These are phyloP conservation scores for Hypothenemus hampei DNA, from an alignment of 1,140 invertebrate species.

Conservation along the genomic window DNA sequence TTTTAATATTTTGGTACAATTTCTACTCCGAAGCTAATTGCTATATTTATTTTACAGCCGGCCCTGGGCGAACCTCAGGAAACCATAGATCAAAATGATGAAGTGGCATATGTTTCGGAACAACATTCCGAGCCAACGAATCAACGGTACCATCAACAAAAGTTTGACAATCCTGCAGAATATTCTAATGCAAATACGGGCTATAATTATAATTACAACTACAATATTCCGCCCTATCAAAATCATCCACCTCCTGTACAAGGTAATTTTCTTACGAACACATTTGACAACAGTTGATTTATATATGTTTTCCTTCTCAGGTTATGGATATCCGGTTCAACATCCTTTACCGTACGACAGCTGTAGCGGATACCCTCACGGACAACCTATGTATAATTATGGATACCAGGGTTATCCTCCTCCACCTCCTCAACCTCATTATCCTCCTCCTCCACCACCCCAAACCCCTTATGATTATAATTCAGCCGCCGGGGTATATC, in stretches of 20 bases:
- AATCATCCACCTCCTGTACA: slow-evolving; percentile 36
- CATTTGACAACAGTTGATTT: neutral
- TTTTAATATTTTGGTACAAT: too few species aligned
- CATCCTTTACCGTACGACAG: slow-evolving; percentile 39
- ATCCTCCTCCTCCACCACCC: slow-evolving; percentile 36
- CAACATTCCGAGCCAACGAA: slow-evolving; percentile 20
- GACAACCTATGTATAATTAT: slow-evolving; percentile 40
- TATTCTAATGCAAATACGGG: slow-evolving; percentile 30
- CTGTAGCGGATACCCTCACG: slow-evolving; percentile 34
- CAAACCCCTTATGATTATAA: slow-evolving; percentile 34
- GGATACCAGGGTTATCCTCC: slow-evolving; percentile 37
- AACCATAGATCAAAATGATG: slow-evolving; percentile 19
- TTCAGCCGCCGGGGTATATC: slow-evolving; percentile 43
- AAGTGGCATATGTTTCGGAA: slow-evolving; percentile 38
- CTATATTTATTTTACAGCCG: too few species aligned
- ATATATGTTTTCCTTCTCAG: slow-evolving; percentile 1
- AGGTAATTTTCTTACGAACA: slow-evolving; percentile 28
- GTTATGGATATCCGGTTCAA: slow-evolving; percentile 34
- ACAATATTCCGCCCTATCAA: slow-evolving; percentile 30
- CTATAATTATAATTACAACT: slow-evolving; percentile 37
- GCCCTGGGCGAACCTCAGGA: too few species aligned
- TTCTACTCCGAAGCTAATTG: too few species aligned
- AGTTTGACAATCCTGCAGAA: slow-evolving; percentile 23
- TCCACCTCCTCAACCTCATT: slow-evolving; percentile 35
- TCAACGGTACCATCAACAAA: slow-evolving; percentile 25